A percentile compares a stretch with the other conserved stretches of the same genome.
phyloP scores from a whole-genome alignment of 2,888 invertebrate species.

The Ceraclea dissimilis region DNA sequence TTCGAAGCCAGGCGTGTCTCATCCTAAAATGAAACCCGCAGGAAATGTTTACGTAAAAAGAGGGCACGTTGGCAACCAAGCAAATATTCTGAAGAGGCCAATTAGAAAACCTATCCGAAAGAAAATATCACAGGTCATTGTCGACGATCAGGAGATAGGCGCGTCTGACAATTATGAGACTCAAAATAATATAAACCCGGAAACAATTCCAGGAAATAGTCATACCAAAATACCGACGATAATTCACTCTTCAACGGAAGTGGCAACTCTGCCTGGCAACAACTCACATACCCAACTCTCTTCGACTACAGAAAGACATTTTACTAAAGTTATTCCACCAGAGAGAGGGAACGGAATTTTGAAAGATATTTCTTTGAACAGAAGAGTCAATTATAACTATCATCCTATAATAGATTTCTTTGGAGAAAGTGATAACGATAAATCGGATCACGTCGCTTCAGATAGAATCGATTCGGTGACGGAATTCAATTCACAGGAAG shows the following conservation, averaged over 20 bases:
- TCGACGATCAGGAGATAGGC: constrained; percentile 40
- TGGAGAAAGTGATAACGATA: constrained; percentile 34
- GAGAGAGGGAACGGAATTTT: constrained; percentile 22
- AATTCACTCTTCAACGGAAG: constrained; percentile 5
- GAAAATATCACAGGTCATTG: constrained; percentile 35
- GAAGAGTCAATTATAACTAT: constrained; percentile 71
- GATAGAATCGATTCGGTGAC: constrained; percentile 29
- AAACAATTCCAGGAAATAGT: constrained; percentile 21
- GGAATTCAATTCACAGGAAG: constrained; percentile 39
- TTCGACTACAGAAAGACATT: constrained; percentile 33
- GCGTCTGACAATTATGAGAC: constrained; percentile 38
- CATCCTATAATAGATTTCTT: constrained; percentile 80
- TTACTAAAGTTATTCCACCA: constrained; percentile 23
- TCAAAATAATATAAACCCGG: constrained; percentile 32
- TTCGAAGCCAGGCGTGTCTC: constrained; percentile 33
- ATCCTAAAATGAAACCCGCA: constrained; percentile 35
- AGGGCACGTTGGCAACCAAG: constrained; percentile 28
- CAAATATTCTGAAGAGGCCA: constrained; percentile 31
- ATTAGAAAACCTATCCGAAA: constrained; percentile 42
- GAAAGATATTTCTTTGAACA: constrained; percentile 28
- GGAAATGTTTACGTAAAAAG: constrained; percentile 37
- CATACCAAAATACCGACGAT: constrained; percentile 1
- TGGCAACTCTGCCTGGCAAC: constrained; percentile 7
- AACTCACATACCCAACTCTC: neutral
- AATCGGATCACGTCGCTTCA: constrained; percentile 27